Conservation (phyloP, 2,797 vertebrate species). For the Scyliorhinus canicula region DNA sequence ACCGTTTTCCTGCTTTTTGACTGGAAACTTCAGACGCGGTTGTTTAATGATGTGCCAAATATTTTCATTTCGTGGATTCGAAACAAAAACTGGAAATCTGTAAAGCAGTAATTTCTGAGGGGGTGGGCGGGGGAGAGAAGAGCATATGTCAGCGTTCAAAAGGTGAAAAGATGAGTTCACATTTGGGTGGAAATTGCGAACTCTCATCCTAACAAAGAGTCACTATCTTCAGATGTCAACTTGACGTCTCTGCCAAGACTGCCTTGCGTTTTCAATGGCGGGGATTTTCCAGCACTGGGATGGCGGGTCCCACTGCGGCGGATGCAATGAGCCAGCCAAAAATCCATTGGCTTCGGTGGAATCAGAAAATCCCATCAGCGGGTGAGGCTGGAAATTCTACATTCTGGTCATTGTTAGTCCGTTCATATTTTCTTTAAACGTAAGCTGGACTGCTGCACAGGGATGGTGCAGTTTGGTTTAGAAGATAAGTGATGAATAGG, state of each 20-base stretch:
- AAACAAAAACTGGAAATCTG: constrained; percentile 2
- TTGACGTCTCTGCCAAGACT: not conserved
- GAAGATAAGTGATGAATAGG: not conserved
- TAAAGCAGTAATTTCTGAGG: too few relatives aligned
- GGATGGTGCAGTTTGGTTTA: not conserved
- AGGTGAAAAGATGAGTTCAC: not conserved
- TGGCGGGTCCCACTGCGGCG: too few relatives aligned
- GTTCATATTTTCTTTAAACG: not conserved
- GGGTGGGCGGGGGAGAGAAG: too few relatives aligned
- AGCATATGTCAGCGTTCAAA: not conserved
- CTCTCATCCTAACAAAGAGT: not conserved
- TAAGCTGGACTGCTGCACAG: not conserved
- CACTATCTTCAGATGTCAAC: not conserved
- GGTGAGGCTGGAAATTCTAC: too few relatives aligned
- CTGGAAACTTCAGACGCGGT: not conserved
- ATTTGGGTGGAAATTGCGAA: not conserved
- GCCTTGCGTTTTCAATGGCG: not conserved
- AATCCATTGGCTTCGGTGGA: too few relatives aligned
- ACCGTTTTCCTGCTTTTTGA: constrained; percentile 4
- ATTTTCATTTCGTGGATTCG: not conserved
- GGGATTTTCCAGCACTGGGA: too few relatives aligned
- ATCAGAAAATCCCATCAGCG: too few relatives aligned
- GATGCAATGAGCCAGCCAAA: too few relatives aligned
- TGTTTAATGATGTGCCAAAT: constrained; percentile 13
- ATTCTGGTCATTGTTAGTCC: too few relatives aligned